These are phyloP conservation scores for Heloderma charlesbogerti DNA, from an alignment of 2,113 vertebrate genomes.

Conservation along the genomic window DNA sequence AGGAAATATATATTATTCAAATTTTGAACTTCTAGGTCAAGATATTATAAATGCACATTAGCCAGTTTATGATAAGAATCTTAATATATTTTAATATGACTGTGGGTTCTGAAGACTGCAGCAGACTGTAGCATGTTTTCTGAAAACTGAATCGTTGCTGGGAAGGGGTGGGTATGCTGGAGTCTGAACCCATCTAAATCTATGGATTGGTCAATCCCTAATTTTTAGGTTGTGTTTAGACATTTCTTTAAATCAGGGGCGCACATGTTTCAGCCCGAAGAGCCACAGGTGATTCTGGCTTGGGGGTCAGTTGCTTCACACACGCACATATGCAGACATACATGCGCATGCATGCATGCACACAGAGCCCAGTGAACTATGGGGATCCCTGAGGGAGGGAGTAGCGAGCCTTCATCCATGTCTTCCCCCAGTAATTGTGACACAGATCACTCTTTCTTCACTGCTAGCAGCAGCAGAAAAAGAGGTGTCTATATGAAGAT, in stretches of 20 bases:
- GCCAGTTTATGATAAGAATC: not conserved
- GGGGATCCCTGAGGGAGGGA: too few species aligned
- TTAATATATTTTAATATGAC: not conserved
- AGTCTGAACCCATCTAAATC: not conserved
- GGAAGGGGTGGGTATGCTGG: not conserved
- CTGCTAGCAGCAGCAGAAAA: too few species aligned
- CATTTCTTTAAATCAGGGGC: not conserved
- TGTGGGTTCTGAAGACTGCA: not conserved
- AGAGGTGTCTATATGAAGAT: too few species aligned
- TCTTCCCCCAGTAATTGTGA: too few species aligned
- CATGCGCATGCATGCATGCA: too few species aligned
- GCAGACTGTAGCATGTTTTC: not conserved
- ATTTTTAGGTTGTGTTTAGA: not conserved
- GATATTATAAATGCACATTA: conserved; percentile 25
- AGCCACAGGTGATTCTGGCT: too few species aligned
- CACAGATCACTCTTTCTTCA: too few species aligned
- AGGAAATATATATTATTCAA: not conserved
- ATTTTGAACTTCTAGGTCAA: conserved; percentile 1
- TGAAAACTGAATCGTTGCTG: not conserved
- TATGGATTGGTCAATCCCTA: not conserved
- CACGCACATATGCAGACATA: too few species aligned
- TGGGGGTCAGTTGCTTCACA: too few species aligned
- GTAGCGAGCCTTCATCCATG: too few species aligned
- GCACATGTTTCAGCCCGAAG: too few species aligned
- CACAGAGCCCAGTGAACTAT: too few species aligned